Evolutionary conservation across 2,113 vertebrate genomes (phyloP), one percentile per base, ranked within the genome.

Genomic region (Notothenia rossii): DNA sequence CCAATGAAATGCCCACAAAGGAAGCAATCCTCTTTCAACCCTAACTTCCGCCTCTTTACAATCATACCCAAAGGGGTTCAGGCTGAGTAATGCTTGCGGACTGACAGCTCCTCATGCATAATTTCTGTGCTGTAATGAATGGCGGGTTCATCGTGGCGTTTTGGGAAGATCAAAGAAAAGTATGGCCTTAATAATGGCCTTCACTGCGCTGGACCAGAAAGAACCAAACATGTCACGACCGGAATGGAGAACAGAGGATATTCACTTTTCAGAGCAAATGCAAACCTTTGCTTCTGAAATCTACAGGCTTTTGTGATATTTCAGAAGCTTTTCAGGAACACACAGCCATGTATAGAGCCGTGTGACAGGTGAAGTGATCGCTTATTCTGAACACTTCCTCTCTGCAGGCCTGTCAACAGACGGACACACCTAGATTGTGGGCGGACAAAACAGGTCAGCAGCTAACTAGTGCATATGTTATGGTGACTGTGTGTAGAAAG

Each of bases 81-180:
- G 56, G 40, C 73, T 73, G 83, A 60, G 77, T 70, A 77, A 82
- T 70, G 25, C 59, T n/a, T 18, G 17, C 18, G 22, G 68, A 59
- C 84, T 49, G 81, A 86, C 75, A 15, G 62, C 3, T 85, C 54
- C 67, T 56, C 46, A 61, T 84, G 80, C 80, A 84, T 72, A 68
- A 74, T 58, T 84, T 87, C 74, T 66, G 70, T 8, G 10, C 76
- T 45, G 20, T 82, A 82, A 78, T 83, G 72, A 86, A 72, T 63
- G 50, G 62, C 64, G 70, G 49, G 54, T 64, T 50, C 29, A 29
- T 29, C 2, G 22, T 51, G 49, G 64, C 18, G 17, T 77, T 89
- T 69, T 78, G 67, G 72, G 33, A 64, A 76, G 63, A 90, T 91
- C 69, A 88, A 93, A 86, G 83, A n/a, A 3, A 54, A 86, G 77